Base-by-base conservation (phyloP, 2,113 vertebrate genomes). In the Halichoeres trimaculatus region DNA sequence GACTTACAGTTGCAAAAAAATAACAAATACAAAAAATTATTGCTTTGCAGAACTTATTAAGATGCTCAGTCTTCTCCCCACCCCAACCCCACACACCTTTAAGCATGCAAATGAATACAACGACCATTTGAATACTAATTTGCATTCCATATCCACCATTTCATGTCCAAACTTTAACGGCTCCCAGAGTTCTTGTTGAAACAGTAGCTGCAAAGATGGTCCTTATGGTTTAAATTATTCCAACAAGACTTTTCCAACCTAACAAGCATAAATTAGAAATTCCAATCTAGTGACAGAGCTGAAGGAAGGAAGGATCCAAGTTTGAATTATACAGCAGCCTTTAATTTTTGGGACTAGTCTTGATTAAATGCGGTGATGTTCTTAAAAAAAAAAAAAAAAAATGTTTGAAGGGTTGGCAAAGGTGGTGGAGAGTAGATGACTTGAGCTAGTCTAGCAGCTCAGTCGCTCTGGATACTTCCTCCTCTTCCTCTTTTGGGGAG, bases 81-180 rank as follows among this genome's bases (percentile, higher is more conserved):
- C 19, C 19, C 45, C 30, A 2, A 1, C 8, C 65, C 16, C 60
- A 86, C 57, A 38, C 14, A 2, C 74, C 75, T 90, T 85, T 91
- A 81, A 74, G 72, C 78, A 82, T 85, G 90, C 90, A 92, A 93
- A 93, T 92, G 81, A 90, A 90, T 85, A 87, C 86, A 89, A 82
- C 78, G 80, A 93, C 91, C 67, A 94, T 93, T 92, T 93, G 86
- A 92, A 93, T 92, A 88, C 87, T 88, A 74, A 92, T 94, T 93
- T 94, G 90, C 91, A 94, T 93, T 92, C 76, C 76, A 87, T 84
- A 91, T 91, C 87, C 74, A 75, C 84, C 90, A 91, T 90, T 86
- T 83, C 78, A 63, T 81, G 77, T 87, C 78, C 78, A 88, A 92
- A 90, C 78, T 80, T 84, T 85, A 89, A 88, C 67, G 8, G 81